These are phyloP conservation scores for Pachyramphus minor DNA, from an alignment of 2,113 vertebrate genomes.

Conservation along the genomic window DNA sequence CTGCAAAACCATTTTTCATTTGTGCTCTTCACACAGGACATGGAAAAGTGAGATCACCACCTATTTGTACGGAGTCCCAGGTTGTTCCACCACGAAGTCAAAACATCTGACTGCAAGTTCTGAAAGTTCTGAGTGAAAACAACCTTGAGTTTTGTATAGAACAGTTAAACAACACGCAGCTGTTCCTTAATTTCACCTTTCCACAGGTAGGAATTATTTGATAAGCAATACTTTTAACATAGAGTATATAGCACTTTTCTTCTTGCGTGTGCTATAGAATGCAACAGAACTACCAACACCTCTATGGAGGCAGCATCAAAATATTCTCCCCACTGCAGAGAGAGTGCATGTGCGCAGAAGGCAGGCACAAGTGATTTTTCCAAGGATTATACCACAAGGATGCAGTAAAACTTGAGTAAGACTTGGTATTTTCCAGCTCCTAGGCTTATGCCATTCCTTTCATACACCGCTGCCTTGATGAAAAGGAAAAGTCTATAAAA, in stretches of 20 bases:
- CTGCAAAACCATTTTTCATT: neutral
- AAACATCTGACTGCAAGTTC: neutral
- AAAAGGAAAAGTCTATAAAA: constrained; percentile 22
- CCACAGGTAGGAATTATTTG: constrained; percentile 37
- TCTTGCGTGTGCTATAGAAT: constrained; percentile 14
- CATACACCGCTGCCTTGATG: constrained; percentile 36
- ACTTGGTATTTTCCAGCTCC: constrained; percentile 35
- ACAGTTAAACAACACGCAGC: neutral
- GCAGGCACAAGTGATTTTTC: constrained; percentile 53
- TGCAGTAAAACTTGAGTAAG: constrained; percentile 1
- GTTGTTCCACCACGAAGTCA: neutral
- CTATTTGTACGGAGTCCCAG: neutral
- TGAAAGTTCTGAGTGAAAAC: constrained; percentile 40
- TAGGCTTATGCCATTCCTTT: constrained; percentile 16
- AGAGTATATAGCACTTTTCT: constrained; percentile 24
- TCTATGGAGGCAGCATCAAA: constrained; percentile 54
- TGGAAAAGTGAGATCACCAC: neutral
- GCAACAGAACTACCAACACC: constrained; percentile 37
- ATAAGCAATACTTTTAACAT: neutral
- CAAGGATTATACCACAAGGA: neutral
- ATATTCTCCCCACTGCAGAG: constrained; percentile 48
- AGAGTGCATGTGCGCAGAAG: constrained; percentile 55
- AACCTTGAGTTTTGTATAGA: neutral
- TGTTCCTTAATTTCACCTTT: constrained; percentile 32
- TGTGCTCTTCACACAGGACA: constrained; percentile 27